Evolutionary conservation across 2,797 vertebrate species (phyloP).

Genomic region (Euthynnus affinis): DNA sequence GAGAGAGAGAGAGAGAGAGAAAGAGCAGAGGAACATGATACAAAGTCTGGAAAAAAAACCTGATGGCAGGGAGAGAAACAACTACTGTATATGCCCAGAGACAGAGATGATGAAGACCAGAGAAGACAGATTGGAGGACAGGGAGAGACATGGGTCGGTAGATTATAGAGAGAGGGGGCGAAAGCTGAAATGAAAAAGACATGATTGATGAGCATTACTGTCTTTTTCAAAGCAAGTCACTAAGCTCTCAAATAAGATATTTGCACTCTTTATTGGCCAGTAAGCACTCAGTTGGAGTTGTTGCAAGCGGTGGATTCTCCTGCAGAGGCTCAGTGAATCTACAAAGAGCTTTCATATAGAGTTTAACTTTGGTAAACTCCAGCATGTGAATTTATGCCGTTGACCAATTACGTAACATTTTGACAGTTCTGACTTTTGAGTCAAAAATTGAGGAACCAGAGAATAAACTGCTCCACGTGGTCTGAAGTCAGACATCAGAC

Average conservation of each 20-base stretch:
- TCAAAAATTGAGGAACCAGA: not conserved
- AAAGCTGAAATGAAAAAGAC: not conserved
- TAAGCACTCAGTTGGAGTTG: too few relatives aligned
- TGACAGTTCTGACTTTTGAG: too few relatives aligned
- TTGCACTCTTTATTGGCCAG: not conserved
- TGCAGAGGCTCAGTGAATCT: not conserved
- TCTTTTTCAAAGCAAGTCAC: not conserved
- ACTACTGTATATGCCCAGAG: not conserved
- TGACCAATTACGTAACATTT: too few relatives aligned
- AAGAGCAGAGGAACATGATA: not conserved
- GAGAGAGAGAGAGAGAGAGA: conserved; percentile 4
- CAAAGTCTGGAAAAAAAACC: conserved; percentile 15
- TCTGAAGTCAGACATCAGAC: not conserved
- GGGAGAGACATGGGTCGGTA: not conserved
- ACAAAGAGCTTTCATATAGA: not conserved
- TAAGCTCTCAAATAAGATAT: not conserved
- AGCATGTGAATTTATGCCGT: too few relatives aligned
- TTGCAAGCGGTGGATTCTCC: not conserved
- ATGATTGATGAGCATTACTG: not conserved
- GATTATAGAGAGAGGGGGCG: not conserved
- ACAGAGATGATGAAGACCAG: not conserved
- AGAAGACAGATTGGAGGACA: not conserved
- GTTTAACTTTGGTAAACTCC: too few relatives aligned
- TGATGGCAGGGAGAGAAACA: conserved; percentile 13
- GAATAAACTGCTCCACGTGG: not conserved